Evolutionary conservation across 2,113 vertebrate genomes (phyloP).

Genomic region (Dipodomys spectabilis): DNA sequence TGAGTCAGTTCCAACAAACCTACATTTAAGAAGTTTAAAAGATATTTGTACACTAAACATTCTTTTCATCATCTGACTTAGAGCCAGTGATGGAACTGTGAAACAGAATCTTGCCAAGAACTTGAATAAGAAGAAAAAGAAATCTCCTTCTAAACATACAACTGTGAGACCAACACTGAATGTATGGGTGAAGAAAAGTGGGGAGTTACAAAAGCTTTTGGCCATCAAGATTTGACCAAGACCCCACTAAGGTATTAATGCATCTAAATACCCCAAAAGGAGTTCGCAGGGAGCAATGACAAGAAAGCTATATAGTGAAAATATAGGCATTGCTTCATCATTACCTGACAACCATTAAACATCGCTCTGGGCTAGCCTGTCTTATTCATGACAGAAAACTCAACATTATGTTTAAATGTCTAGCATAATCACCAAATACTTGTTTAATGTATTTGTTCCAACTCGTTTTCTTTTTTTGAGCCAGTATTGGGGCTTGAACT

Average conservation of each 20-base stretch:
- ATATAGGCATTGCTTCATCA: not conserved
- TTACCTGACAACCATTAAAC: not conserved
- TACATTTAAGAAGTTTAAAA: slow-evolving; percentile 56
- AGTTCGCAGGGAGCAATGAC: not conserved
- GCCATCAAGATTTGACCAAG: not conserved
- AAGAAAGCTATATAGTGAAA: not conserved
- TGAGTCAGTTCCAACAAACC: slow-evolving; percentile 47
- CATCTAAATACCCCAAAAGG: not conserved
- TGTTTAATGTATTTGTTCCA: slow-evolving; percentile 44
- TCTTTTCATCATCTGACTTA: slow-evolving; percentile 53
- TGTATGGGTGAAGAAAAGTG: not conserved
- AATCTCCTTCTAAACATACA: slow-evolving; percentile 36
- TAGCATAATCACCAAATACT: not conserved
- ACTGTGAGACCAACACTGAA: slow-evolving; percentile 36
- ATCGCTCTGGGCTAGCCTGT: not conserved
- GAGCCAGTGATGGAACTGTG: not conserved
- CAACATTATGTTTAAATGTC: not conserved
- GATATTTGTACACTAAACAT: slow-evolving; percentile 27
- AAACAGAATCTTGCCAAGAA: slow-evolving; percentile 38
- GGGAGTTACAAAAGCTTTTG: not conserved
- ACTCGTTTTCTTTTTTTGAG: not conserved
- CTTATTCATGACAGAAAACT: slow-evolving; percentile 20
- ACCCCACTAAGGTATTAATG: not conserved
- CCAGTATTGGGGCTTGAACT: too few species aligned
- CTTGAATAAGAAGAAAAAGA: slow-evolving; percentile 7